These are phyloP conservation scores for Eilema caniola DNA, from an alignment of 2,888 invertebrate species.

Conservation along the genomic window DNA sequence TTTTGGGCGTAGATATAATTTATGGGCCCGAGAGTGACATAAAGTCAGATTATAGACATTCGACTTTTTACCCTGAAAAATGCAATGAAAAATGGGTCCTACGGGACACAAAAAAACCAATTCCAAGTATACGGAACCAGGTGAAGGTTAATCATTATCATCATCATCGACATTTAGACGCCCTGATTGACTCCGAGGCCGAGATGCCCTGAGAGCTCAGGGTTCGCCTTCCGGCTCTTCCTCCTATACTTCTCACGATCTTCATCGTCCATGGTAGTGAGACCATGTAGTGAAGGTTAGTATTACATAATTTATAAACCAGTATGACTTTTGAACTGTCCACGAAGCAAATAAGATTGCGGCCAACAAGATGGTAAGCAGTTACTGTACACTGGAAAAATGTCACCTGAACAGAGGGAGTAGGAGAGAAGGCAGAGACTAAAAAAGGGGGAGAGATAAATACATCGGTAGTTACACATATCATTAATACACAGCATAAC, in stretches of 20 bases:
- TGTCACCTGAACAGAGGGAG: background rate
- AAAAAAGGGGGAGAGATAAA: background rate
- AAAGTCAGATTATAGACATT: slow-evolving; percentile 2
- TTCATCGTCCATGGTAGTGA: too few relatives aligned
- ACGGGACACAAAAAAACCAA: background rate
- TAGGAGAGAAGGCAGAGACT: background rate
- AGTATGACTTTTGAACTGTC: background rate
- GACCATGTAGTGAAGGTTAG: slow-evolving; percentile 4
- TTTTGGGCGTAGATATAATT: background rate
- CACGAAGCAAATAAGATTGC: background rate
- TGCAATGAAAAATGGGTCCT: slow-evolving; percentile 2
- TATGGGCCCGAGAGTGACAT: background rate
- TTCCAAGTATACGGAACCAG: slow-evolving; percentile 1
- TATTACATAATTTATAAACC: background rate
- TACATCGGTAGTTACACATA: background rate
- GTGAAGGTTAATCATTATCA: too few relatives aligned
- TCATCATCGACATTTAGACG: too few relatives aligned
- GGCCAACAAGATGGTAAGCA: background rate
- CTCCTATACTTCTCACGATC: too few relatives aligned
- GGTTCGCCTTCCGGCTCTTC: too few relatives aligned
- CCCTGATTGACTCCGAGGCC: too few relatives aligned
- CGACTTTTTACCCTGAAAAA: slow-evolving; percentile 2
- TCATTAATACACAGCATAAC: too few relatives aligned
- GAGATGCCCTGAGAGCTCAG: too few relatives aligned
- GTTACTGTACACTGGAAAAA: background rate